Evolutionary conservation across 1,140 invertebrate species (phyloP).

Genomic region (Ceratitis capitata): DNA sequence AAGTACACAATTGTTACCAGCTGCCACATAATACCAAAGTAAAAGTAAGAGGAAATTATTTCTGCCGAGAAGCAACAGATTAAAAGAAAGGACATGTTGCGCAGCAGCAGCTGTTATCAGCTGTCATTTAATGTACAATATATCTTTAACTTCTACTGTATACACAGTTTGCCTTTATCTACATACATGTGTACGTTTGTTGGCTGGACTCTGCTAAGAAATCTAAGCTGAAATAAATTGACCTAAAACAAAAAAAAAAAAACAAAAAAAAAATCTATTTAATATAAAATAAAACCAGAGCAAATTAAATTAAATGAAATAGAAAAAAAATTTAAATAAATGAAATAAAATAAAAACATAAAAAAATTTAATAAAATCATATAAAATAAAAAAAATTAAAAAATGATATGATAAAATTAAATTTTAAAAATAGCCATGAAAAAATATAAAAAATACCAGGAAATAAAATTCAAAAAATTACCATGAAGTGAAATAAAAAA

Average conservation of each 20-base stretch:
- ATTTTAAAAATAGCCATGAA: not conserved
- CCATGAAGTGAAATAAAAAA: not conserved
- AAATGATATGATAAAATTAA: not conserved
- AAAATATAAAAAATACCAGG: too few species aligned
- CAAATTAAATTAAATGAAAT: not conserved
- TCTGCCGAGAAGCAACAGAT: not conserved
- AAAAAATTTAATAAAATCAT: not conserved
- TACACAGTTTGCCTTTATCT: too few species aligned
- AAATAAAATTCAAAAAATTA: not conserved
- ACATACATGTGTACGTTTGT: not conserved
- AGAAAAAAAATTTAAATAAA: too few species aligned
- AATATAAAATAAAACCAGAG: not conserved
- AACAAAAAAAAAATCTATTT: not conserved
- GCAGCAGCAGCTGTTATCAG: conserved; percentile 18
- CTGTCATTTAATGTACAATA: too few species aligned
- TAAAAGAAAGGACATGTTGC: not conserved
- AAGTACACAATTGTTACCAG: not conserved
- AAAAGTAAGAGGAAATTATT: not conserved
- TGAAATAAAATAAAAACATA: too few species aligned
- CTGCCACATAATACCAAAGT: not conserved
- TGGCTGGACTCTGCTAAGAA: not conserved
- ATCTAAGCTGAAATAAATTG: not conserved
- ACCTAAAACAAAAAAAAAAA: not conserved
- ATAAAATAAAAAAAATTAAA: not conserved
- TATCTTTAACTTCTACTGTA: too few species aligned